Evolutionary conservation across 2,113 vertebrate species (phyloP).

Genomic region (Melanotaenia duboulayi): DNA sequence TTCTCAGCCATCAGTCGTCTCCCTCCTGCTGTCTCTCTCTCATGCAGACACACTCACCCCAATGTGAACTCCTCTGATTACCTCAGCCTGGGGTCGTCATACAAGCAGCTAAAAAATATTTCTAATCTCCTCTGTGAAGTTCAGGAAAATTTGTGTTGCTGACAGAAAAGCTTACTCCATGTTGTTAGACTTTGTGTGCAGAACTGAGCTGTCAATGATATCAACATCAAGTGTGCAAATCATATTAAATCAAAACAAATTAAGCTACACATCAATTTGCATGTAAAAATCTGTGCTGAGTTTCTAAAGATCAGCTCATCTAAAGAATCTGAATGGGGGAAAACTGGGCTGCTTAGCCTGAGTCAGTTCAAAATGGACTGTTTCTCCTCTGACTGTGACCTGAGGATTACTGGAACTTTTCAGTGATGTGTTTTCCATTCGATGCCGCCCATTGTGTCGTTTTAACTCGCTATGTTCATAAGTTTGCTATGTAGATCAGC

Average conservation of each 20-base stretch:
- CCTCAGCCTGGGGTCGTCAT: slow-evolving; percentile 8
- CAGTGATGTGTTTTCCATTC: not conserved
- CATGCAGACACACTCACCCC: slow-evolving; percentile 6
- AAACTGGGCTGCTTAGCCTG: too few relatives aligned
- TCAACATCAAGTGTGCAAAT: too few relatives aligned
- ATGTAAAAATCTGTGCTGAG: too few relatives aligned
- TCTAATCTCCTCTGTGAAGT: too few relatives aligned
- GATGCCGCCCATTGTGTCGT: not conserved
- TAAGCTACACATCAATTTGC: too few relatives aligned
- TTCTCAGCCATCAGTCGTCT: slow-evolving; percentile 4
- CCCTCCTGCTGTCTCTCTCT: not conserved
- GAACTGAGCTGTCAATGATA: too few relatives aligned
- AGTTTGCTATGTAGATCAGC: not conserved
- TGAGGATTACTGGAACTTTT: not conserved
- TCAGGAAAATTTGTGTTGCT: too few relatives aligned
- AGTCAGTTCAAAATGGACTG: not conserved
- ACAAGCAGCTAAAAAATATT: not conserved
- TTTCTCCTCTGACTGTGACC: not conserved
- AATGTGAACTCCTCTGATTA: slow-evolving; percentile 18
- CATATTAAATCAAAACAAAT: too few relatives aligned
- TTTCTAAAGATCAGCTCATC: too few relatives aligned
- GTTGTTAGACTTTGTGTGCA: too few relatives aligned
- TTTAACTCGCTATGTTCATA: not conserved
- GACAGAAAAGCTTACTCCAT: too few relatives aligned
- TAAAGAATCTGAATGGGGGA: too few relatives aligned